Conservation (phyloP, 1,140 invertebrate genomes). For the Homalodisca vitripennis region DNA sequence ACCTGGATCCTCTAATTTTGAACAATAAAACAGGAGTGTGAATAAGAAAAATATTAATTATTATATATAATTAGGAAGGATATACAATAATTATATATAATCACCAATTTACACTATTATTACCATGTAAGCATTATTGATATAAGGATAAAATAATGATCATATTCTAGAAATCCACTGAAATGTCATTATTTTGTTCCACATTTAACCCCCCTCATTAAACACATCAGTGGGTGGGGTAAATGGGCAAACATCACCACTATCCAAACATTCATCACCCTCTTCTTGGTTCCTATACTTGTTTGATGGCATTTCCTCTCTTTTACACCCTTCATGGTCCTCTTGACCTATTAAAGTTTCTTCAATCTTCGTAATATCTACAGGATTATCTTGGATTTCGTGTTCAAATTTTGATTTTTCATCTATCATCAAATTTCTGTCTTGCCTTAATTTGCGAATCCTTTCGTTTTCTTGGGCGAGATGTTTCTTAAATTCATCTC, state of each 20-base stretch:
- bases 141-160: no score
- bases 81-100: no score
- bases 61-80: no score
- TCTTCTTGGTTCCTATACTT: conserved; percentile 12
- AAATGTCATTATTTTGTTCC: no score
- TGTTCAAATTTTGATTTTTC: not conserved
- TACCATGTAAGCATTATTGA: no score
- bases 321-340: not conserved
- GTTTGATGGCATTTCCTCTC: not conserved
- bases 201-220: not conserved
- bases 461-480: conserved; percentile 5
- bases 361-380: not conserved
- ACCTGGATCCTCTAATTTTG: no score
- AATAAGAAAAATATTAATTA: no score
- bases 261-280: not conserved
- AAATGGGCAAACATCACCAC: conserved; percentile 15
- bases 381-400: not conserved
- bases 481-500: conserved; percentile 34
- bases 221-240: not conserved
- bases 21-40: no score
- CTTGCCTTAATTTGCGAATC: not conserved
- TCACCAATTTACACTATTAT: no score
- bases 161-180: no score
- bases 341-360: not conserved
- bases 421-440: not conserved